A percentile compares a stretch with the other conserved stretches of the same genome.
Conservation (phyloP, 2,888 invertebrate genomes). For the Acanthoscelides obtectus region DNA sequence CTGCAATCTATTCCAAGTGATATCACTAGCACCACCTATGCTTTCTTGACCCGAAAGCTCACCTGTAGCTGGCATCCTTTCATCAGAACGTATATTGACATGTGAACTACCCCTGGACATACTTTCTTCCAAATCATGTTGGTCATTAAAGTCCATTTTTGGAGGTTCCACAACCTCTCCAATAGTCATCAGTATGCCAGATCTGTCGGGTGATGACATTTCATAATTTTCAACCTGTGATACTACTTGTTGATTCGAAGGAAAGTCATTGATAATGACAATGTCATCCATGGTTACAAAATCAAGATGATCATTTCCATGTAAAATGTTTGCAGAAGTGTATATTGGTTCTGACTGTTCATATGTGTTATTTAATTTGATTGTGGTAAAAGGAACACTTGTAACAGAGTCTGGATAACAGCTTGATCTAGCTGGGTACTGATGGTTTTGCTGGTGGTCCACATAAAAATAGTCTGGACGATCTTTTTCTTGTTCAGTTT, state of each 20-base stretch:
- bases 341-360: constrained; percentile 35
- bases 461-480: constrained; percentile 22
- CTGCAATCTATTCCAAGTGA: constrained; percentile 71
- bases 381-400: constrained; percentile 16
- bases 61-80: constrained; percentile 82
- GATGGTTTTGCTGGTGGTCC: constrained; percentile 12
- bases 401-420: constrained; percentile 8
- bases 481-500: constrained; percentile 18
- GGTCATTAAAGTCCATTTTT: constrained; percentile 24
- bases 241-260: constrained; percentile 37
- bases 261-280: constrained; percentile 41
- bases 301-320: constrained; percentile 38
- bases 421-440: constrained; percentile 8
- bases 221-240: constrained; percentile 42
- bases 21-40: constrained; percentile 72
- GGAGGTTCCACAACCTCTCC: constrained; percentile 32
- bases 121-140: constrained; percentile 43
- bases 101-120: constrained; percentile 55
- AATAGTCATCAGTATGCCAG: constrained; percentile 41
- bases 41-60: constrained; percentile 85
- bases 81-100: constrained; percentile 77
- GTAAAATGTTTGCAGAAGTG: constrained; percentile 35
- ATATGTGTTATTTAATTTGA: constrained; percentile 18
- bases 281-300: constrained; percentile 53
- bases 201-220: constrained; percentile 31